Percentiles rank a stretch among this genome's conserved stretches.
Evolutionary conservation across 92 coral and sea anemone genomes (phyloP).

Genomic region (Micromussa lordhowensis): DNA sequence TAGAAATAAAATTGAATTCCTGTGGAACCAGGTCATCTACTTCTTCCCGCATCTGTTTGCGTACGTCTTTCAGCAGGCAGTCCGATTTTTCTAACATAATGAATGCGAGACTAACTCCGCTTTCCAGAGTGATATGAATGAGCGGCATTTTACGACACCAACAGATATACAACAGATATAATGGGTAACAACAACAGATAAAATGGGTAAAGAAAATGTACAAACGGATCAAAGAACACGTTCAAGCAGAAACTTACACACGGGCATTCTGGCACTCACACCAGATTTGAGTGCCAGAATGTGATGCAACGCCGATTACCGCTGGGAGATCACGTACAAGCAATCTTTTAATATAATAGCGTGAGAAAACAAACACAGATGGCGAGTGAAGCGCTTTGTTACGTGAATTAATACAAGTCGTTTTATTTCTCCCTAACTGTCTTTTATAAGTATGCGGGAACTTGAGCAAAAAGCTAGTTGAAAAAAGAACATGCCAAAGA

Average conservation of each 20-base stretch:
- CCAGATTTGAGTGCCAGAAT: too few species aligned
- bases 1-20: not conserved
- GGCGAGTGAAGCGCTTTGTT: too few species aligned
- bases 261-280: too few species aligned
- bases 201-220: too few species aligned
- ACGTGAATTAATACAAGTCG: conserved; percentile 3
- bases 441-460: conserved; percentile 6
- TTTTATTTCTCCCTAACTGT: conserved; percentile 26
- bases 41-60: conserved; percentile 17
- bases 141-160: conserved; percentile 1
- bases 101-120: conserved; percentile 11
- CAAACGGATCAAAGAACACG: too few species aligned
- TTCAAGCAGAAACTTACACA: too few species aligned
- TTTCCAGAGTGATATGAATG: conserved; percentile 8
- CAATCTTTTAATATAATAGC: too few species aligned
- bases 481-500: conserved; percentile 13
- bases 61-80: not conserved
- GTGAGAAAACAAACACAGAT: too few species aligned
- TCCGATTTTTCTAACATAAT: not conserved
- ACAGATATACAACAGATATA: too few species aligned
- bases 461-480: conserved; percentile 9
- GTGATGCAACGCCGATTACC: too few species aligned
- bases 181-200: too few species aligned
- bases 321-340: too few species aligned
- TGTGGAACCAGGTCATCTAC: conserved; percentile 24